Evolutionary conservation across 1,140 invertebrate species (phyloP).

Genomic region (Drosophila nebulosa): DNA sequence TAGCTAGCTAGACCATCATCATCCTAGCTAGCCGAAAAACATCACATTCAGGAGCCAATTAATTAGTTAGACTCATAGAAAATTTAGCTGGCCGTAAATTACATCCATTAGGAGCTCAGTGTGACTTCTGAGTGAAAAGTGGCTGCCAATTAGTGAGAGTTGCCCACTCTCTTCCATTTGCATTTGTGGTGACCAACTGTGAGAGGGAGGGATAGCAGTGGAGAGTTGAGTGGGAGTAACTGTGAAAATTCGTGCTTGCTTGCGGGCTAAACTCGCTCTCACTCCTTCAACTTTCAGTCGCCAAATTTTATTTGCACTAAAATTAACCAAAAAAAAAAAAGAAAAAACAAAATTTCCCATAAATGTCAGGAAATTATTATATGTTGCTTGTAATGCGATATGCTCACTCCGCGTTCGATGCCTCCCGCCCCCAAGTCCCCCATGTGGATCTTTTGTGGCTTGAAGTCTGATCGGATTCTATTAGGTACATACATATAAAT

Average conservation of each 20-base stretch:
- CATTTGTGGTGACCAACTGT: constrained; percentile 7
- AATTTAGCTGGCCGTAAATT: constrained; percentile 62
- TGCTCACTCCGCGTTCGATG: neutral
- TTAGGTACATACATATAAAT: constrained; percentile 1
- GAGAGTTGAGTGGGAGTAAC: neutral
- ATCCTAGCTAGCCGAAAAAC: neutral
- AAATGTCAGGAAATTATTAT: neutral
- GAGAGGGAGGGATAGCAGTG: neutral
- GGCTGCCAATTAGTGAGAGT: constrained; percentile 65
- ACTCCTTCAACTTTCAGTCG: neutral
- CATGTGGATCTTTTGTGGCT: neutral
- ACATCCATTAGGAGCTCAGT: constrained; percentile 71
- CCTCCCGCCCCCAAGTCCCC: neutral
- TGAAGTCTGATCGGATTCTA: neutral
- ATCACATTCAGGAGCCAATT: constrained; percentile 24
- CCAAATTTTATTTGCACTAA: constrained; percentile 22
- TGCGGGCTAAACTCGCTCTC: neutral
- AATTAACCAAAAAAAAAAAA: constrained; percentile 20
- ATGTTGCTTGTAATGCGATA: constrained; percentile 26
- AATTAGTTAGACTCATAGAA: constrained; percentile 49
- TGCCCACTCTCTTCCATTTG: constrained; percentile 49
- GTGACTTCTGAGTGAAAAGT: constrained; percentile 69
- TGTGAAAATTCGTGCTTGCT: constrained; percentile 31
- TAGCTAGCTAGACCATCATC: no score
- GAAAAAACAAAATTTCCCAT: no score